Conservation (phyloP, 2,113 vertebrate species). For the Ellobius talpinus region DNA sequence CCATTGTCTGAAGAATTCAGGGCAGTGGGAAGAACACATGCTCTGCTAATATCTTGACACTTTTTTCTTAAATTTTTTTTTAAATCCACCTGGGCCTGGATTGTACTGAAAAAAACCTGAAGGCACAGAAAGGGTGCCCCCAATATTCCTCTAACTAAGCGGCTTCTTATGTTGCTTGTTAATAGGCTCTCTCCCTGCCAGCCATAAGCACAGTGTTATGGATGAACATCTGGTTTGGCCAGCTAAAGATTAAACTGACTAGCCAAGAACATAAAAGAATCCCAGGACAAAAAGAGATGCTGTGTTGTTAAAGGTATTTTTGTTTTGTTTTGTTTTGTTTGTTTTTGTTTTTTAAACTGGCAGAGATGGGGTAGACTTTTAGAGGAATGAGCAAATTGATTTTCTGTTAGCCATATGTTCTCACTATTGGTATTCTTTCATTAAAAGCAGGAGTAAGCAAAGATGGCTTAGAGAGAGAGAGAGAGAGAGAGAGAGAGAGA, state of each 20-base stretch:
- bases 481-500: too few relatives aligned
- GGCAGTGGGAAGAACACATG: not conserved
- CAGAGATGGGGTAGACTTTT: constrained; percentile 42
- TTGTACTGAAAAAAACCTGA: not conserved
- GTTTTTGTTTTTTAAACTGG: constrained; percentile 35
- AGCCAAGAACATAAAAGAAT: not conserved
- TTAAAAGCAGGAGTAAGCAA: not conserved
- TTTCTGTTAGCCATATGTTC: constrained; percentile 48
- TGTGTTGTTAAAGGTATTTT: not conserved
- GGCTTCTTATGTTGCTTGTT: not conserved
- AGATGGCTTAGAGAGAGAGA: not conserved
- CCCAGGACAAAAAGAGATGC: constrained; percentile 40
- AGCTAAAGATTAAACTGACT: not conserved
- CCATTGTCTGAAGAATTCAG: not conserved
- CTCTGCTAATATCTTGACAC: not conserved
- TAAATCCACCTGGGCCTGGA: not conserved
- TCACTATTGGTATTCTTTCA: not conserved
- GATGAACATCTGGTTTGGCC: not conserved
- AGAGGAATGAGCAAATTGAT: constrained; percentile 65
- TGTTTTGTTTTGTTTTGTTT: constrained; percentile 35
- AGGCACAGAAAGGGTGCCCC: not conserved
- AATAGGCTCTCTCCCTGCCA: not conserved
- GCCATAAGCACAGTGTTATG: not conserved
- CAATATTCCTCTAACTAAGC: not conserved
- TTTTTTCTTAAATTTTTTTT: not conserved